Conservation (phyloP, 2,797 vertebrate genomes). For the Chiropotes sagulatus region DNA sequence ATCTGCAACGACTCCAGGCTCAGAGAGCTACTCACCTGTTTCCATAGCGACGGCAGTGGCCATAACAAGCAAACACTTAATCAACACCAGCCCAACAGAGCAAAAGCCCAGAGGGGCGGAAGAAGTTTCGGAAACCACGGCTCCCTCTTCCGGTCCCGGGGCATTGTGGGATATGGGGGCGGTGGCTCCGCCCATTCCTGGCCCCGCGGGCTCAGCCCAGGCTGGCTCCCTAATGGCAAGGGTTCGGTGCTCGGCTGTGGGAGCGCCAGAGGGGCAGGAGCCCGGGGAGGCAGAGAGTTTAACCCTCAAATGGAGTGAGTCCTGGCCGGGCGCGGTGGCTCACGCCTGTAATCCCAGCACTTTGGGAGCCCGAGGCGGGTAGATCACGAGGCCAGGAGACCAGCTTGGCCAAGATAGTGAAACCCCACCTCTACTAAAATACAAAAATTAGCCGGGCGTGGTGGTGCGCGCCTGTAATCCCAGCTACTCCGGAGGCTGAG, state of each 20-base stretch:
- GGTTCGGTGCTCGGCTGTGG: accelerated
- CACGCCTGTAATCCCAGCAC: no score
- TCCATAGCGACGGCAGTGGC: conserved; percentile 79
- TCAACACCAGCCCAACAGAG: accelerated
- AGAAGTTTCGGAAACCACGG: conserved; percentile 1
- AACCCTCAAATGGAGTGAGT: no score
- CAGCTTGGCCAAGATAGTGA: no score
- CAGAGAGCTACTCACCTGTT: conserved; percentile 67
- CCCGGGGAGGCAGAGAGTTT: no score
- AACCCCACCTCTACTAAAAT: no score
- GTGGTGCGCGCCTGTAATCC: no score
- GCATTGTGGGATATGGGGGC: conserved; percentile 31
- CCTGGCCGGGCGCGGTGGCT: no score
- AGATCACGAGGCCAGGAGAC: no score
- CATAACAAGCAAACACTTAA: not conserved
- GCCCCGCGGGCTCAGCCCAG: accelerated
- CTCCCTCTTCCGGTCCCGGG: conserved; percentile 50
- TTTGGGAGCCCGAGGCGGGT: no score
- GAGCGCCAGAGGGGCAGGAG: accelerated
- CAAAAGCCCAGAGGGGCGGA: accelerated
- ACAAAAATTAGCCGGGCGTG: no score
- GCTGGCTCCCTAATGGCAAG: accelerated
- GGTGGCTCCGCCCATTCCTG: not conserved
- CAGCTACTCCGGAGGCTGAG: no score
- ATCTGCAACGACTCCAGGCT: not conserved